These are phyloP conservation scores for Acanthosepion esculentum DNA, from an alignment of 2,888 invertebrate species.

Conservation along the genomic window DNA sequence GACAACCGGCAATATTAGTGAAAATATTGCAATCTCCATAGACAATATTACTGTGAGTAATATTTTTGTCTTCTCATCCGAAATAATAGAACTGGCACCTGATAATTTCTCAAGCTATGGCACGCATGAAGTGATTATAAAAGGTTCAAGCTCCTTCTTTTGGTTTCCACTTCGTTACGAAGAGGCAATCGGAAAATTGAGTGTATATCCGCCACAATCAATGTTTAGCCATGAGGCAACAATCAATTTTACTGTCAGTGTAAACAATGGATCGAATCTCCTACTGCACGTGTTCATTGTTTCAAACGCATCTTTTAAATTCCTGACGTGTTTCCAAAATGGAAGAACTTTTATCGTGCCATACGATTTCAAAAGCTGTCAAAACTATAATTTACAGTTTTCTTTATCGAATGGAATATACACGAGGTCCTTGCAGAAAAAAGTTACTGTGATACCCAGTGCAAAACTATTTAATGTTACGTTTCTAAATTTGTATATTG, in stretches of 20 bases:
- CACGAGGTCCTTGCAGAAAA: background rate
- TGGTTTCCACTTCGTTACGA: background rate
- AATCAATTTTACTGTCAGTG: background rate
- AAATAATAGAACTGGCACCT: background rate
- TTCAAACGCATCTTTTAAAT: background rate
- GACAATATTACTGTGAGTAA: background rate
- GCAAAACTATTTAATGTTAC: background rate
- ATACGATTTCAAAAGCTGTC: background rate
- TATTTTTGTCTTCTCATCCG: background rate
- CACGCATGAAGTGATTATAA: background rate
- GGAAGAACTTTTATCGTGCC: background rate
- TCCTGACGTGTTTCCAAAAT: background rate
- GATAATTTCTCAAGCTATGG: constrained; percentile 20
- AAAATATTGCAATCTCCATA: background rate
- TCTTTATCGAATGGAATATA: background rate
- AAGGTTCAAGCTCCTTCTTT: background rate
- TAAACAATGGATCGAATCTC: background rate
- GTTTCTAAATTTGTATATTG: background rate
- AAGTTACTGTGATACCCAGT: background rate
- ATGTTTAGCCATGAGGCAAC: background rate
- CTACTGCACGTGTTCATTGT: background rate
- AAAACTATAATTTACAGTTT: background rate
- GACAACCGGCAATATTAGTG: background rate
- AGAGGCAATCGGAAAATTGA: background rate
- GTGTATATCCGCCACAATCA: background rate